Evolutionary conservation across 2,113 vertebrate genomes (phyloP).

Genomic region (Zapornia atra): DNA sequence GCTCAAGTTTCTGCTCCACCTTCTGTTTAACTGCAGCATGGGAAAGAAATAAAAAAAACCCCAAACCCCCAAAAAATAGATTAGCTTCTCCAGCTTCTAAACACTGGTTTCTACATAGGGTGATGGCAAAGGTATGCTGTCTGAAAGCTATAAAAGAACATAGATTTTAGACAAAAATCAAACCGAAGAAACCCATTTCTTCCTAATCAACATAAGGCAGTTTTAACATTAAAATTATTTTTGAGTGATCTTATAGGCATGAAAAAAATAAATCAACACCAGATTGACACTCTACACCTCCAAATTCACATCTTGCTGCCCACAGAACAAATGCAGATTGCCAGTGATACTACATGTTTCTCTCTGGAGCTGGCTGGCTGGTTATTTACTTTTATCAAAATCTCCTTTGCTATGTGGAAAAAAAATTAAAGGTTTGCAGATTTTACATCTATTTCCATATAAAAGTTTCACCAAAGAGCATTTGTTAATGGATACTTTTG

Average conservation of each 20-base stretch:
- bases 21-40: conserved; percentile 83
- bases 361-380: neutral
- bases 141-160: neutral
- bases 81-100: neutral
- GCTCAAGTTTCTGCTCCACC: conserved; percentile 89
- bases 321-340: neutral
- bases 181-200: neutral
- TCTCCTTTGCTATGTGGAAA: neutral
- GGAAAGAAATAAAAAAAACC: neutral
- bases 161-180: neutral
- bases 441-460: neutral
- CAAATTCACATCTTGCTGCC: neutral
- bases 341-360: neutral
- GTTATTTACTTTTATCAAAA: neutral
- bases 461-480: neutral
- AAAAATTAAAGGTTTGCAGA: neutral
- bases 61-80: no score
- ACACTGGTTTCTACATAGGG: neutral
- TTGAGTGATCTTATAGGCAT: neutral
- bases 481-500: neutral
- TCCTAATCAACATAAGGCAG: neutral
- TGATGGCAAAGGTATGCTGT: neutral
- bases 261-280: neutral
- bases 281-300: neutral
- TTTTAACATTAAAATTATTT: neutral